Evolutionary conservation across 2,888 invertebrate genomes (phyloP), one percentile per base, ranked within the genome.

Genomic region (Oxyteleia sp.): DNA sequence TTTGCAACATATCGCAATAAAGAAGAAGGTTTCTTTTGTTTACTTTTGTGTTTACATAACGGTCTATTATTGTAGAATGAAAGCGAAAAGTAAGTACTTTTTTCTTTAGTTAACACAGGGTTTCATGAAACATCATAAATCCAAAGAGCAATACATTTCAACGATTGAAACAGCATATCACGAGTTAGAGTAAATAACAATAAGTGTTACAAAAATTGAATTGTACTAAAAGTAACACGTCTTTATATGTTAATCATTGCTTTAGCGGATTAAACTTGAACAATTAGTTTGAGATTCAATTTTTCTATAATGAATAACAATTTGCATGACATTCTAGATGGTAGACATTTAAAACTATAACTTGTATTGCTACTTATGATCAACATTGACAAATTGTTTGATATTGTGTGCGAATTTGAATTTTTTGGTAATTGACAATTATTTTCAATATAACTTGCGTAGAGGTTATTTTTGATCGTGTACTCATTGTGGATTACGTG

Each of bases 241-340:
- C 64, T 74, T 75, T 23, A 75, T 35, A 61, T 13, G 11, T 51
- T 61, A 13, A 49, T 61, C 8, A 41, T 38, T 43, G 47, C 10
- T 57, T 29, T 53, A 20, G 2, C 10, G 16, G 76, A 66, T 41
- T 68, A 68, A 79, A 79, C 79, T 71, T 79, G 71, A 79, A 79
- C 71, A 71, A 71, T 64, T 49, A 71, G 16, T 57, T 66, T 57
- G 57, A 75, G n/a, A 75, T 75, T 75, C 38, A 45, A 20, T 78
- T 69, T n/a, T 71, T 16, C 53, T 71, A 64, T 57, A 47, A 57
- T 57, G 10, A 49, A 64, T 71, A 79, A 79, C 79, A 79, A 71
- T 59, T 69, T 51, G 38, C 47, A 57, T 51, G 59, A 61, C 43
- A 69, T 63, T 63, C 41, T 78, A 69, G 20, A 47, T 55, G 32